A percentile compares a stretch with the other conserved stretches of the same genome.
Evolutionary conservation across 2,797 vertebrate species (phyloP).

Genomic region (Acrossocheilus fasciatus): DNA sequence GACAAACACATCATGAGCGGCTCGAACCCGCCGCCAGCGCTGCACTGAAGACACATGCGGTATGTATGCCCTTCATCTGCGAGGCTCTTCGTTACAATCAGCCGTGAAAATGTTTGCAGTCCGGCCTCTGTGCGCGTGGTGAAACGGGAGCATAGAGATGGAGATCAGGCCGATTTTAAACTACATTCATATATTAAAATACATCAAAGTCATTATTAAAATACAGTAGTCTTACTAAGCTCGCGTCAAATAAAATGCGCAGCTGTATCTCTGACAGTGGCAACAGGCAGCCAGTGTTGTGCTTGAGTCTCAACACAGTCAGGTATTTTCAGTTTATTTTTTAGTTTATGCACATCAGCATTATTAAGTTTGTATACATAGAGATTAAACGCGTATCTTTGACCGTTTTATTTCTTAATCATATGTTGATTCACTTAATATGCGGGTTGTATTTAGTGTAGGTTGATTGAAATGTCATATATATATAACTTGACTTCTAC

Average conservation of each 20-base stretch:
- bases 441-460: too few relatives aligned
- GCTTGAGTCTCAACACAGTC: background rate
- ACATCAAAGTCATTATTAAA: background rate
- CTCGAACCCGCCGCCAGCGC: slow-evolving; percentile 59
- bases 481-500: background rate
- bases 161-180: slow-evolving; percentile 21
- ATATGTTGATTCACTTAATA: background rate
- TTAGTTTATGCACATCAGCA: background rate
- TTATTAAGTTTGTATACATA: background rate
- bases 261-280: background rate
- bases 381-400: too few relatives aligned
- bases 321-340: background rate
- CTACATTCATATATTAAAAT: background rate
- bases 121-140: background rate
- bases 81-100: background rate
- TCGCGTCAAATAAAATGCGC: background rate
- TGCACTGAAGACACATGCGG: slow-evolving; percentile 26
- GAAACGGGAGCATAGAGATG: slow-evolving; percentile 17
- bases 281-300: slow-evolving; percentile 5
- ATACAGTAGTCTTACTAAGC: background rate
- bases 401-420: background rate
- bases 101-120: background rate
- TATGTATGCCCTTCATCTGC: slow-evolving; percentile 22
- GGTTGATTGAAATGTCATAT: background rate
- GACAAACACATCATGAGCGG: slow-evolving; percentile 75